phyloP scores from a whole-genome alignment of 2,113 vertebrate genomes.

The Candoia aspera region DNA sequence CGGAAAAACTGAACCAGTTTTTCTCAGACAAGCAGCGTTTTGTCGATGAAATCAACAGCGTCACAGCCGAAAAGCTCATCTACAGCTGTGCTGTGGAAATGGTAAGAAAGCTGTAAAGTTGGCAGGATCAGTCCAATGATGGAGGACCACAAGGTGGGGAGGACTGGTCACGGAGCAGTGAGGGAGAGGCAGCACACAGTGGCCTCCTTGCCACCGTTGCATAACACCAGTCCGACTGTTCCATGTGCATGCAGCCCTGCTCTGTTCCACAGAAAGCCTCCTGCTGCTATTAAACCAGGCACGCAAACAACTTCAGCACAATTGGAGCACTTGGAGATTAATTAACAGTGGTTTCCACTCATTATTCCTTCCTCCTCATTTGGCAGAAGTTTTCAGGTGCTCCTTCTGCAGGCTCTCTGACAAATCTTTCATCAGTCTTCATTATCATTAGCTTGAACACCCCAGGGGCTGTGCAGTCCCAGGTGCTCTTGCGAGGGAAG shows the following conservation, averaged over 20 bases:
- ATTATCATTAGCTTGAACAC: not conserved
- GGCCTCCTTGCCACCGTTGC: not conserved
- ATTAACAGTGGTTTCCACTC: not conserved
- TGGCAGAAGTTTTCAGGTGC: not conserved
- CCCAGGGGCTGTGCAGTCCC: not conserved
- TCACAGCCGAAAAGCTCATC: constrained; percentile 96
- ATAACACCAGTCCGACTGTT: too few species aligned
- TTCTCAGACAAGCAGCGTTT: constrained; percentile 97
- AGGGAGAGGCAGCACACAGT: not conserved
- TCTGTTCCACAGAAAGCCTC: too few species aligned
- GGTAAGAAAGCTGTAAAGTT: constrained; percentile 68
- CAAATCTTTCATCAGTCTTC: not conserved
- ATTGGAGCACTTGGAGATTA: not conserved
- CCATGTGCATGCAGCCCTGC: too few species aligned
- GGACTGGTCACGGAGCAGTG: not conserved
- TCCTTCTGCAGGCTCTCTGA: not conserved
- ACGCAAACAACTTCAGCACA: not conserved
- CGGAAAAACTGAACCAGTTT: constrained; percentile 92
- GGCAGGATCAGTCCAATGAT: not conserved
- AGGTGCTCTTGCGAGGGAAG: not conserved
- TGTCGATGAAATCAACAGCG: constrained; percentile 95
- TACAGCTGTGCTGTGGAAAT: constrained; percentile 96
- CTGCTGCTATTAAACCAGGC: not conserved
- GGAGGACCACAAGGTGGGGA: not conserved
- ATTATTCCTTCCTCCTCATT: not conserved